Evolutionary conservation across 2,888 invertebrate genomes (phyloP).

Genomic region (Strigamia maritima): DNA sequence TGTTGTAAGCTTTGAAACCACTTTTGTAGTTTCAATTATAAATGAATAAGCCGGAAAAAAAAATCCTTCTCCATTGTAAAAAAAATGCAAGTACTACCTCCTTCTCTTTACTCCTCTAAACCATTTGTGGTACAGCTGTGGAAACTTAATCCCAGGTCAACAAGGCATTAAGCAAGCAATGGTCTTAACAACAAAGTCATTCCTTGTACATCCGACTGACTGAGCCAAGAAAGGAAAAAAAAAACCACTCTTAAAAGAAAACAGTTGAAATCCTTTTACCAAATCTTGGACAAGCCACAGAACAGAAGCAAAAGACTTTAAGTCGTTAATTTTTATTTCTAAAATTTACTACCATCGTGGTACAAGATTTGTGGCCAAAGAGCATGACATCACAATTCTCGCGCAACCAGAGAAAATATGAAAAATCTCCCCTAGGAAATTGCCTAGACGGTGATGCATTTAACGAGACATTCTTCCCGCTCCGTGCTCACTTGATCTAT

Average conservation of each 20-base stretch:
- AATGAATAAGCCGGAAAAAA: not conserved
- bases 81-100: not conserved
- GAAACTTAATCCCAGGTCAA: constrained; percentile 28
- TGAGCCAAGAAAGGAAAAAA: not conserved
- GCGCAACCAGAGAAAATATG: constrained; percentile 21
- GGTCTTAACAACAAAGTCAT: constrained; percentile 20
- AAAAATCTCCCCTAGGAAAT: constrained; percentile 27
- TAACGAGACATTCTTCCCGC: constrained; percentile 26
- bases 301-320: not conserved
- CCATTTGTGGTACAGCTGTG: constrained; percentile 6
- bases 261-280: not conserved
- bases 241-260: not conserved
- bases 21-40: too few relatives aligned
- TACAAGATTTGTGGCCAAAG: constrained; percentile 1
- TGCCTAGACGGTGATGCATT: constrained; percentile 20
- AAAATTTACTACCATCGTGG: not conserved
- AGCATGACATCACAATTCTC: constrained; percentile 30
- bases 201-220: not conserved
- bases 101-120: too few relatives aligned
- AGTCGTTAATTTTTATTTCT: constrained; percentile 10
- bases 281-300: not conserved
- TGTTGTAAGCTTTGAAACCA: too few relatives aligned
- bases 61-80: not conserved
- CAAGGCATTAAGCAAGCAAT: constrained; percentile 32
- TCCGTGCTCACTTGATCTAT: not conserved